A percentile compares a stretch with the other conserved stretches of the same genome.
Conservation (phyloP, 2,888 invertebrate genomes). For the Drosophila villosipedis region DNA sequence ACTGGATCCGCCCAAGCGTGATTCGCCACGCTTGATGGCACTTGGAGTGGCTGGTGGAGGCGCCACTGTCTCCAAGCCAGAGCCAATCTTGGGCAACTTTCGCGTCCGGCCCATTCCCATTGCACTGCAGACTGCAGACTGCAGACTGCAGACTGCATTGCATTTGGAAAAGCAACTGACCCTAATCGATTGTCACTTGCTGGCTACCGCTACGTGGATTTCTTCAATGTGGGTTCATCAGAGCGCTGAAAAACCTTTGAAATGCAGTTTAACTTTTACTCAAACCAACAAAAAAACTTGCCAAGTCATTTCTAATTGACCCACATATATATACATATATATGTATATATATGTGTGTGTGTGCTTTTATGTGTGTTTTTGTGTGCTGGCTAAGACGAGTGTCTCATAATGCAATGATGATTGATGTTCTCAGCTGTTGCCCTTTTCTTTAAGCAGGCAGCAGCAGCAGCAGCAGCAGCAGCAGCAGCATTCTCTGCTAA, state of each 20-base stretch:
- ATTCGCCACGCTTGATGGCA: constrained; percentile 58
- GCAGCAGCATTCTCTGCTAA: constrained; percentile 25
- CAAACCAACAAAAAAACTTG: constrained; percentile 54
- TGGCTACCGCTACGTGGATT: constrained; percentile 47
- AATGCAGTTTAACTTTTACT: constrained; percentile 65
- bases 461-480: not conserved
- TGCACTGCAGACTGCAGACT: not conserved
- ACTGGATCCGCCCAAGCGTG: constrained; percentile 55
- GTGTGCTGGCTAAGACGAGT: constrained; percentile 33
- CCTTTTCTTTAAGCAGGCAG: constrained; percentile 49
- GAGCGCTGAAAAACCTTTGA: constrained; percentile 47
- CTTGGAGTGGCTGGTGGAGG: constrained; percentile 43
- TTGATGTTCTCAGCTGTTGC: constrained; percentile 71
- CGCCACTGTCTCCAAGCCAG: constrained; percentile 34
- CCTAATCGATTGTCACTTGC: constrained; percentile 79
- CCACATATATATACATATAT: constrained; percentile 38
- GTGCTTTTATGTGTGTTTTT: not conserved
- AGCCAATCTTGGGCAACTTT: constrained; percentile 51
- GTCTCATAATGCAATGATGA: constrained; percentile 66
- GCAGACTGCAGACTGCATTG: not conserved
- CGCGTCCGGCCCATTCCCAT: constrained; percentile 25
- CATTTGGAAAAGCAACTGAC: constrained; percentile 44
- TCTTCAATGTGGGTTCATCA: constrained; percentile 58
- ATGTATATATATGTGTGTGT: not conserved
- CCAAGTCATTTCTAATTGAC: constrained; percentile 77